Percentiles rank a stretch among this genome's conserved stretches.
phyloP scores from a whole-genome alignment of 2,113 vertebrate species.

The rat (Rattus norvegicus) region DNA sequence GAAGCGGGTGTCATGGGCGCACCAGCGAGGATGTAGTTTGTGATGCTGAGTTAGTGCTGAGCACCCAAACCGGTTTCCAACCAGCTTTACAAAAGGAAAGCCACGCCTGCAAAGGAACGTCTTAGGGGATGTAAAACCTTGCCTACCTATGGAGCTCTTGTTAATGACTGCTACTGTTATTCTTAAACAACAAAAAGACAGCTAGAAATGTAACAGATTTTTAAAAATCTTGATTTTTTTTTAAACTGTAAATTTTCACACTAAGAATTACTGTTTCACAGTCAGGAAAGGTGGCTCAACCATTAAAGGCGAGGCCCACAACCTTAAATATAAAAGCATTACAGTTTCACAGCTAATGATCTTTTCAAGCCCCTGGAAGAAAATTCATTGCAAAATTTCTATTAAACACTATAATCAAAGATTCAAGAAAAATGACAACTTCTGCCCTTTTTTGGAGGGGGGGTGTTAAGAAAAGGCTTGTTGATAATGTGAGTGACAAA shows the following conservation, averaged over 20 bases:
- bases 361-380: not conserved
- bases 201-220: not conserved
- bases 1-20: not conserved
- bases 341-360: not conserved
- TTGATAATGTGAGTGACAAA: not conserved
- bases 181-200: not conserved
- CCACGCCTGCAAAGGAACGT: not conserved
- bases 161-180: not conserved
- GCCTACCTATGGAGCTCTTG: not conserved
- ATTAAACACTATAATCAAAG: slow-evolving; percentile 4
- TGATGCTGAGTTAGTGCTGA: not conserved
- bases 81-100: not conserved
- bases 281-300: too few relatives aligned
- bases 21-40: not conserved
- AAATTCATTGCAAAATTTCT: not conserved
- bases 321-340: not conserved
- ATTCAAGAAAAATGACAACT: not conserved
- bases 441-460: slow-evolving; percentile 10
- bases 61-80: not conserved
- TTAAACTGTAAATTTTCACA: not conserved
- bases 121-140: not conserved
- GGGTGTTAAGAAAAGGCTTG: not conserved
- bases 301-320: too few relatives aligned
- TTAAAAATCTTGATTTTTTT: slow-evolving; percentile 11
- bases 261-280: not conserved